Base-by-base conservation (phyloP, 2,113 vertebrate species). In the Apistogramma diplotaenia region DNA sequence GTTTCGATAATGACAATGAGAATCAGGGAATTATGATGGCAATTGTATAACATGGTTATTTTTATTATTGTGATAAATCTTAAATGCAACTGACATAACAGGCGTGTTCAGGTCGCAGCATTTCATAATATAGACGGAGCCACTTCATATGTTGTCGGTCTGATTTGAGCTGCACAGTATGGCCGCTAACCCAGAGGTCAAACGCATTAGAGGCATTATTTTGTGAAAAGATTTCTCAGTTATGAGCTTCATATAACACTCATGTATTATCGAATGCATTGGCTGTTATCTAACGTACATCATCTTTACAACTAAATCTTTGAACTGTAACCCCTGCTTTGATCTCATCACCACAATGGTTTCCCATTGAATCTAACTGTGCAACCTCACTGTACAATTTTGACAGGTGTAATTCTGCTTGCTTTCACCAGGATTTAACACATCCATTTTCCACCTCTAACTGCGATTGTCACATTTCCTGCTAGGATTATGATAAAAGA, bases 1-100 rank as follows among this genome's bases (percentile, higher is more conserved):
- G 62, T 60, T 83, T 75, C 76, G 18, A 86, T 86, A 81, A 89
- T 73, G 62, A 81, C 62, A 83, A 76, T 40, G 49, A 60, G 59
- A 81, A 75, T 43, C 1, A 8, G n/a, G 37, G 77, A 37, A 87
- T 87, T 82, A 60, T 78, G 71, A 67, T 35, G 67, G 62, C 74
- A 79, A 82, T 88, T 93, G 85, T 89, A 53, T 89, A 87, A 85
- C 71, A 27, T 53, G 31, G 40, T 53, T 59, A 73, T 79, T 35
- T 35, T 81, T 73, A 84, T 84, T 78, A 83, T 40, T 54, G 62
- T 67, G 33, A 74, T 79, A 27, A 79, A 81, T 86, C 81, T 79
- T 40, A 56, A 19, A 83, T 82, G 21, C 58, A 29, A 60, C 70
- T 75, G 87, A 43, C 65, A 12, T 29, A 74, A 37, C 9, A 13